These are phyloP conservation scores for Pasiphila rectangulata DNA, from an alignment of 2,888 invertebrate species.

Conservation along the genomic window DNA sequence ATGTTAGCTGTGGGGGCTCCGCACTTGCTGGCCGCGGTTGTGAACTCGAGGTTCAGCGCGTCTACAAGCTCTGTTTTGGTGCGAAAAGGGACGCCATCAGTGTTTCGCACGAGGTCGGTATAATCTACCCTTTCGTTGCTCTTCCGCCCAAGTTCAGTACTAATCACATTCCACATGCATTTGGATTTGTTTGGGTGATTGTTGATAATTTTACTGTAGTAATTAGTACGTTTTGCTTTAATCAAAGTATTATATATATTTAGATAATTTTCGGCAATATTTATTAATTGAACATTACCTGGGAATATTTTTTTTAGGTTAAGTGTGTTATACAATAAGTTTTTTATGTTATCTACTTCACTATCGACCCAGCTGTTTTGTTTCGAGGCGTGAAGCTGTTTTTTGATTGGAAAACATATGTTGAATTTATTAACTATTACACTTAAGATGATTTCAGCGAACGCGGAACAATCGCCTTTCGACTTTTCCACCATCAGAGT, in stretches of 20 bases:
- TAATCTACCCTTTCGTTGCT: too few species aligned
- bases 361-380: not conserved
- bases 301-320: not conserved
- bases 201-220: not conserved
- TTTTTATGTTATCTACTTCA: not conserved
- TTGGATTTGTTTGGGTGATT: constrained; percentile 5
- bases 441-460: too few species aligned
- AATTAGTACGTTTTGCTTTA: not conserved
- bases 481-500: constrained; percentile 4
- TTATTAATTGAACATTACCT: not conserved
- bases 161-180: too few species aligned
- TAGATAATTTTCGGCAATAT: not conserved
- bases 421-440: constrained; percentile 2
- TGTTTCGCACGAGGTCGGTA: too few species aligned
- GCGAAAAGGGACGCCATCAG: too few species aligned
- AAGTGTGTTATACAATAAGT: not conserved
- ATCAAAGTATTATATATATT: not conserved
- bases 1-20: too few species aligned
- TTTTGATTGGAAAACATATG: constrained; percentile 6
- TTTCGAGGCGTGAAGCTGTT: not conserved
- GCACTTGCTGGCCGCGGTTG: too few species aligned
- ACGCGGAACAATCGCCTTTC: constrained; percentile 1
- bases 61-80: too few species aligned
- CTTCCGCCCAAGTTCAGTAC: too few species aligned
- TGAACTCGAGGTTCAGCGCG: too few species aligned